Conservation (phyloP, 1,140 invertebrate species). For the Lutraria rhynchaena region DNA sequence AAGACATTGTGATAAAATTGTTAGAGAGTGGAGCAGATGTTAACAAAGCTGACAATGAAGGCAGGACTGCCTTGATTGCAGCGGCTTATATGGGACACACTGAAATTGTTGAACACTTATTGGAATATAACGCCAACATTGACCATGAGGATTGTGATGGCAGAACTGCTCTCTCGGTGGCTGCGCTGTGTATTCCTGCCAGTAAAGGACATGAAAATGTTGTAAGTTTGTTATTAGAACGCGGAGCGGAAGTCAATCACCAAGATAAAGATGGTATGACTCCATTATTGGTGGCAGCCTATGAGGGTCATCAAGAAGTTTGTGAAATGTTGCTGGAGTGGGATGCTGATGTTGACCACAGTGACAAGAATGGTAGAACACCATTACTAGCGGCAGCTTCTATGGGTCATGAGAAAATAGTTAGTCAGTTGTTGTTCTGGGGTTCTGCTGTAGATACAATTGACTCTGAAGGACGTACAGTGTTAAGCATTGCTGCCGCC, state of each 20-base stretch:
- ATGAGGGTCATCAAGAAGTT: constrained; percentile 86
- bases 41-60: constrained; percentile 90
- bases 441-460: constrained; percentile 94
- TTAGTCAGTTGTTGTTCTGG: constrained; percentile 92
- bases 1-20: constrained; percentile 94
- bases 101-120: constrained; percentile 82
- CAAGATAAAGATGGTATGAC: constrained; percentile 96
- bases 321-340: constrained; percentile 93
- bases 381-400: constrained; percentile 91
- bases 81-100: constrained; percentile 85
- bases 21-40: constrained; percentile 93
- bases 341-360: constrained; percentile 93
- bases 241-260: constrained; percentile 89
- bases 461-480: constrained; percentile 95
- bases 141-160: constrained; percentile 81
- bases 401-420: constrained; percentile 92
- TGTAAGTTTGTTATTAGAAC: constrained; percentile 88
- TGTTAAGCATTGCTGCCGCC: constrained; percentile 89
- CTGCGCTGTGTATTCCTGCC: constrained; percentile 85
- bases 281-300: constrained; percentile 93
- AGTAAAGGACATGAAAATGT: constrained; percentile 86
- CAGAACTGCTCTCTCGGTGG: constrained; percentile 86
- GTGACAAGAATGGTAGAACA: constrained; percentile 90
- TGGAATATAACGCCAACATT: constrained; percentile 78
- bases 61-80: constrained; percentile 86